Conservation (phyloP, 1,140 invertebrate genomes). For the Pomphorhynchus laevis region DNA sequence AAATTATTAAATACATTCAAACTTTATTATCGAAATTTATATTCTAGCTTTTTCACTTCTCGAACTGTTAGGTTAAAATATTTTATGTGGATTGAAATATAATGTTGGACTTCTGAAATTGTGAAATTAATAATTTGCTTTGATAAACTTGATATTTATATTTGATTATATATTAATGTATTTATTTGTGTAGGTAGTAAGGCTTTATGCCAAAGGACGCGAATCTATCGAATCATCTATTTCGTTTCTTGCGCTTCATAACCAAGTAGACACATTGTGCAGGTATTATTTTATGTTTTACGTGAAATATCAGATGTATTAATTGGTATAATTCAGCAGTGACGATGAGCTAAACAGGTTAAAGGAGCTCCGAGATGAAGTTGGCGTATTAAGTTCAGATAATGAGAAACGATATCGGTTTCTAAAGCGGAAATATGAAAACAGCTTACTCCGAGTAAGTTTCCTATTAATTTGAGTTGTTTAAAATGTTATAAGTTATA, state of each 20-base stretch:
- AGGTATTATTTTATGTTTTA: constrained; percentile 17
- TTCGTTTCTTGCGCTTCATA: constrained; percentile 71
- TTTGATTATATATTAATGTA: too few species aligned
- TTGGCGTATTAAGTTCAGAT: constrained; percentile 44
- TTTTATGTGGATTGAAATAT: too few species aligned
- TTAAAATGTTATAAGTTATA: too few species aligned
- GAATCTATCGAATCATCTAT: constrained; percentile 92
- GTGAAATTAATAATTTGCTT: too few species aligned
- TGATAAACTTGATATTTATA: too few species aligned
- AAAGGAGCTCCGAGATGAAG: constrained; percentile 79
- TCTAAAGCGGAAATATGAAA: constrained; percentile 56
- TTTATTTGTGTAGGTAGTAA: too few species aligned
- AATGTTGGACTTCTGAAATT: too few species aligned
- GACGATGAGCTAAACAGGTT: constrained; percentile 52
- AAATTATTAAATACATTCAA: too few species aligned
- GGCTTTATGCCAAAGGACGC: constrained; percentile 76
- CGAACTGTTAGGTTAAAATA: too few species aligned
- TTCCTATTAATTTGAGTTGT: too few species aligned
- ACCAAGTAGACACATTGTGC: constrained; percentile 72
- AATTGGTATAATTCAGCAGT: constrained; percentile 13
- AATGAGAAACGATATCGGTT: constrained; percentile 74
- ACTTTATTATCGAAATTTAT: too few species aligned
- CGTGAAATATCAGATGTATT: neutral
- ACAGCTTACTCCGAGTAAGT: constrained; percentile 41
- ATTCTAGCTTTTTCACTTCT: too few species aligned